Evolutionary conservation across 2,113 vertebrate species (phyloP).

Genomic region (Hippocampus abdominalis): DNA sequence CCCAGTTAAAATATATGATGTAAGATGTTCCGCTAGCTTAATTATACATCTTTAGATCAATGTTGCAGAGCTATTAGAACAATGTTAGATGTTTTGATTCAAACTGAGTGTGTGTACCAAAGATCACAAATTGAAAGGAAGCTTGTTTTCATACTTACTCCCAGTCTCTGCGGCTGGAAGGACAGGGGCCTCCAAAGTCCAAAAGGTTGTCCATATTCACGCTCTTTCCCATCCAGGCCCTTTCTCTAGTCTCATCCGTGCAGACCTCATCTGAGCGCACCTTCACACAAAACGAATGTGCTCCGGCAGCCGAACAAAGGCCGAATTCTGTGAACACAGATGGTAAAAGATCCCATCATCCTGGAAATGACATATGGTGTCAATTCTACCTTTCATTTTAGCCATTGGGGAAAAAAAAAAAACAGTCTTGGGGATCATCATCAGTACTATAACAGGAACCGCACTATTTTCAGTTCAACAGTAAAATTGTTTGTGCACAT

Average conservation of each 20-base stretch:
- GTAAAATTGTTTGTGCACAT: conserved; percentile 36
- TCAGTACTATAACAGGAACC: conserved; percentile 24
- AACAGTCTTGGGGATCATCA: background rate
- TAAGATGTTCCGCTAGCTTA: background rate
- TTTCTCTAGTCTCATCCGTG: conserved; percentile 65
- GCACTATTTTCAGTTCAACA: conserved; percentile 29
- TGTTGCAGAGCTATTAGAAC: background rate
- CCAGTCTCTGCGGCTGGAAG: conserved; percentile 72
- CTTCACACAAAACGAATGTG: conserved; percentile 32
- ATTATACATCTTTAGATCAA: background rate
- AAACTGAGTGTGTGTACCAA: background rate
- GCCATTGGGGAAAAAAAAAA: background rate
- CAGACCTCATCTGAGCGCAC: conserved; percentile 38
- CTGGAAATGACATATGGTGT: background rate
- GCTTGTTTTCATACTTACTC: conserved; percentile 69
- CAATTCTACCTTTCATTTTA: background rate
- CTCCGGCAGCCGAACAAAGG: conserved; percentile 30
- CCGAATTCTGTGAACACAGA: conserved; percentile 51
- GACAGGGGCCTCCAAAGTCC: conserved; percentile 73
- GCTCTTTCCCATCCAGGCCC: conserved; percentile 71
- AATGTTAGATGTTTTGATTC: background rate
- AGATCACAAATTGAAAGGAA: background rate
- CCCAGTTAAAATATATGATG: too few species aligned
- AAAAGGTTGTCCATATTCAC: conserved; percentile 78
- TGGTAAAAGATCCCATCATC: conserved; percentile 4